A percentile compares a stretch with the other conserved stretches of the same genome.
Evolutionary conservation across 2,797 vertebrate species (phyloP).

Genomic region (Myotis myotis): DNA sequence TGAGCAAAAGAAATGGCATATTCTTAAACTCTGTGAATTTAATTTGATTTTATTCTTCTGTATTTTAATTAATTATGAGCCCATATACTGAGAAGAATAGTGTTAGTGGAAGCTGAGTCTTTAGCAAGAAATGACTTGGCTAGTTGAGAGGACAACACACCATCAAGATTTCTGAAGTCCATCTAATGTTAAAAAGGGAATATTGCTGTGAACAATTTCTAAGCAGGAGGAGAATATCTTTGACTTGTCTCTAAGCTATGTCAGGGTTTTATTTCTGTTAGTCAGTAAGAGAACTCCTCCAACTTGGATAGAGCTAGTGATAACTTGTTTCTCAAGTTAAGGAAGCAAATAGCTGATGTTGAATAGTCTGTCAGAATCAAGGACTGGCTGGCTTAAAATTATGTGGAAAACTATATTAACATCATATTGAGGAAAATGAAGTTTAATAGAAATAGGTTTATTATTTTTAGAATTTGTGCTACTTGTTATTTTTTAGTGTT

Average conservation of each 20-base stretch:
- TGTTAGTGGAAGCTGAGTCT: not conserved
- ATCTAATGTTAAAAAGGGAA: not conserved
- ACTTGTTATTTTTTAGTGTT: not conserved
- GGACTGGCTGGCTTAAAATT: not conserved
- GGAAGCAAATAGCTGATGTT: not conserved
- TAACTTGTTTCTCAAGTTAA: slow-evolving; percentile 10
- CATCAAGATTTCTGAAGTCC: not conserved
- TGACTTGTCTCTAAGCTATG: not conserved
- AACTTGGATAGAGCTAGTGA: not conserved
- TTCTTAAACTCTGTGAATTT: not conserved
- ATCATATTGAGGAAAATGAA: not conserved
- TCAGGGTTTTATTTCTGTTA: not conserved
- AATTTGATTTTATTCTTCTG: not conserved
- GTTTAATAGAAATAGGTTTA: not conserved
- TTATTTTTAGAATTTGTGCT: not conserved
- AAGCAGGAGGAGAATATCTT: not conserved
- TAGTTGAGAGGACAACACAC: not conserved
- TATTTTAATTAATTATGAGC: slow-evolving; percentile 1
- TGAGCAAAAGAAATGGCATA: not conserved
- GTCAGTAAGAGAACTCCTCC: not conserved
- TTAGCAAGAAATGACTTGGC: not conserved
- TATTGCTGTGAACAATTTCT: not conserved
- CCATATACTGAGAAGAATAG: not conserved
- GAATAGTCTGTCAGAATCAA: not conserved
- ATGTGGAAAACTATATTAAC: not conserved